A percentile compares a stretch with the other conserved stretches of the same genome.
Evolutionary conservation across 2,797 vertebrate genomes (phyloP).

Genomic region (Tragopan temminckii): DNA sequence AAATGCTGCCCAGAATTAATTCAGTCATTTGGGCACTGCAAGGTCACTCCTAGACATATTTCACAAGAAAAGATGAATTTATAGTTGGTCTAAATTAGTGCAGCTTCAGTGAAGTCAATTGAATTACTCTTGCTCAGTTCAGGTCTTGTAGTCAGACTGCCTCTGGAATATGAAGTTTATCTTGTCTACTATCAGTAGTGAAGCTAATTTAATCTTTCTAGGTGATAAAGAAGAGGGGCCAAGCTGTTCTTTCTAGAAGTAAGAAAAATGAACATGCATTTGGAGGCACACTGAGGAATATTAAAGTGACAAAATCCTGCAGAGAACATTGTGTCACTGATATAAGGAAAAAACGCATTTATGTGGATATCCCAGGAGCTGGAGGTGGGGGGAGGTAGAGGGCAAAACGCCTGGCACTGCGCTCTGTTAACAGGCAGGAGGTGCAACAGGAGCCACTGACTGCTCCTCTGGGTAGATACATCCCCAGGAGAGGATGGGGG

Average conservation of each 20-base stretch:
- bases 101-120: conserved; percentile 43
- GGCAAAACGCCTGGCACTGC: background rate
- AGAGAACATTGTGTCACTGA: background rate
- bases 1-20: background rate
- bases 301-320: background rate
- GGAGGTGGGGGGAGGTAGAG: background rate
- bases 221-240: background rate
- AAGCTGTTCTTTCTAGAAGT: background rate
- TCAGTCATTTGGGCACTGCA: background rate
- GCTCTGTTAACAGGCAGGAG: background rate
- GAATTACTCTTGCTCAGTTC: conserved; percentile 31
- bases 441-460: background rate
- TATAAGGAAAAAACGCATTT: background rate
- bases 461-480: background rate
- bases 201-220: conserved; percentile 44
- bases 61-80: conserved; percentile 46
- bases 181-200: background rate
- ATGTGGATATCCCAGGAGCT: background rate
- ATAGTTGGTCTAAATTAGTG: conserved; percentile 59
- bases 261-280: conserved; percentile 6
- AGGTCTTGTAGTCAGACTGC: conserved; percentile 10
- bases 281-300: background rate
- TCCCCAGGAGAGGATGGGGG: background rate
- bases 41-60: conserved; percentile 32
- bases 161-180: conserved; percentile 32